Evolutionary conservation across 2,113 vertebrate species (phyloP).

Genomic region (Paramormyrops kingsleyae): DNA sequence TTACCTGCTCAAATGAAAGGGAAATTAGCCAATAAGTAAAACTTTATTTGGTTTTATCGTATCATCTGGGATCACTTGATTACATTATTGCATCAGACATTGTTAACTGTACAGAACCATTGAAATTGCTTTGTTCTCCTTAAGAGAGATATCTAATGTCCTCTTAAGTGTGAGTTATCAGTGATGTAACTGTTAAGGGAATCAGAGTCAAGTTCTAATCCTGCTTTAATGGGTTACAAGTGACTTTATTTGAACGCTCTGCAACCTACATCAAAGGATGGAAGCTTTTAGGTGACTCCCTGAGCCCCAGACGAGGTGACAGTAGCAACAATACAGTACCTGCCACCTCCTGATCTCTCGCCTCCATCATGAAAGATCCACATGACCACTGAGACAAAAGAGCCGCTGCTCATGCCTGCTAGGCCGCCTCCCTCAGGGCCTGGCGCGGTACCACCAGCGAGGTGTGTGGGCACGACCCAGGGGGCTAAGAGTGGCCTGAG

Average conservation of each 20-base stretch:
- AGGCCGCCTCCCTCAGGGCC: background rate
- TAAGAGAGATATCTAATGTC: background rate
- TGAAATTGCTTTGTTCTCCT: background rate
- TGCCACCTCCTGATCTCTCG: background rate
- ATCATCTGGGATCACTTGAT: background rate
- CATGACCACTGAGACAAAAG: background rate
- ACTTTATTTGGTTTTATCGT: background rate
- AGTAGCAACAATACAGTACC: background rate
- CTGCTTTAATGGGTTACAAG: background rate
- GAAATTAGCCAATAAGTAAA: background rate
- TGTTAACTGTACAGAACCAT: background rate
- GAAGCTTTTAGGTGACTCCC: background rate
- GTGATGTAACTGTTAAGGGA: background rate
- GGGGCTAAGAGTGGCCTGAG: background rate
- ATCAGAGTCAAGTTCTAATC: background rate
- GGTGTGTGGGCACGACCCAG: background rate
- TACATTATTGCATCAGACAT: background rate
- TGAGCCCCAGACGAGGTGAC: background rate
- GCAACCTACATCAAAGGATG: background rate
- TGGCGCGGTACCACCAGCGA: no score
- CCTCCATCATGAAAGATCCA: background rate
- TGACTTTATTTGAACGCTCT: background rate
- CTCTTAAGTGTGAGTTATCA: background rate
- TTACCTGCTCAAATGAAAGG: background rate
- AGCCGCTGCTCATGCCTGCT: background rate